Evolutionary conservation across 2,797 vertebrate species (phyloP).

Genomic region (Yasuhikotakia modesta): DNA sequence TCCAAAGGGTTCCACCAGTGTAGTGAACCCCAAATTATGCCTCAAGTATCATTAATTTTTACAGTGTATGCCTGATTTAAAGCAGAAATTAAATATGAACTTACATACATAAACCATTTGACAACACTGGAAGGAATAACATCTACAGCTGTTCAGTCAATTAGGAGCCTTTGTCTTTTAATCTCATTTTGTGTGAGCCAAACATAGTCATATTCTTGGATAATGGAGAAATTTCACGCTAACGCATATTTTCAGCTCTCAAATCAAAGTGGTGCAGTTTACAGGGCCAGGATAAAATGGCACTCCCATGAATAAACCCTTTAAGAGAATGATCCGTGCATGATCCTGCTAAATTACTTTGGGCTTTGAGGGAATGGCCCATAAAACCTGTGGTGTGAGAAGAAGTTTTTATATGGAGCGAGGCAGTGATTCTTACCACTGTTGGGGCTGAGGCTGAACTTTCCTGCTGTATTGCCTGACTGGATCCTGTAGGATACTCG

Average conservation of each 20-base stretch:
- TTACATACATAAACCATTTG: slow-evolving; percentile 58
- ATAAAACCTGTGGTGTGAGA: slow-evolving; percentile 24
- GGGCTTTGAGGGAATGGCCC: no score
- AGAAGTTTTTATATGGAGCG: background rate
- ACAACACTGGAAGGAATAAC: slow-evolving; percentile 67
- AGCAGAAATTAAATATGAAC: slow-evolving; percentile 65
- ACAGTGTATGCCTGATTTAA: slow-evolving; percentile 58
- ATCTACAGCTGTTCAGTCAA: slow-evolving; percentile 71
- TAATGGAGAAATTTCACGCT: slow-evolving; percentile 63
- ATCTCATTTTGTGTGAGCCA: slow-evolving; percentile 59
- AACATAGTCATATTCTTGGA: slow-evolving; percentile 58
- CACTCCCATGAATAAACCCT: slow-evolving; percentile 66
- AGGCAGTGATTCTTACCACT: slow-evolving; percentile 80
- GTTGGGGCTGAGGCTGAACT: slow-evolving; percentile 86
- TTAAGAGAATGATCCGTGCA: no score
- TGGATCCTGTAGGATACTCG: slow-evolving; percentile 86
- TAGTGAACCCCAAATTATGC: background rate
- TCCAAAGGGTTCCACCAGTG: background rate
- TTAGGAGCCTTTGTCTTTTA: slow-evolving; percentile 66
- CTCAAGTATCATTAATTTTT: background rate
- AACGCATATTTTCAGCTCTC: slow-evolving; percentile 57
- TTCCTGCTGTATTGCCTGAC: slow-evolving; percentile 81
- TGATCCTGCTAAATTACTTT: no score
- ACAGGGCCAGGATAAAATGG: slow-evolving; percentile 62
- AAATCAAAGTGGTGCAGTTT: slow-evolving; percentile 62